Percentiles rank a stretch among this genome's conserved stretches.
Conservation (phyloP, 2,113 vertebrate genomes). For the Vidua macroura region DNA sequence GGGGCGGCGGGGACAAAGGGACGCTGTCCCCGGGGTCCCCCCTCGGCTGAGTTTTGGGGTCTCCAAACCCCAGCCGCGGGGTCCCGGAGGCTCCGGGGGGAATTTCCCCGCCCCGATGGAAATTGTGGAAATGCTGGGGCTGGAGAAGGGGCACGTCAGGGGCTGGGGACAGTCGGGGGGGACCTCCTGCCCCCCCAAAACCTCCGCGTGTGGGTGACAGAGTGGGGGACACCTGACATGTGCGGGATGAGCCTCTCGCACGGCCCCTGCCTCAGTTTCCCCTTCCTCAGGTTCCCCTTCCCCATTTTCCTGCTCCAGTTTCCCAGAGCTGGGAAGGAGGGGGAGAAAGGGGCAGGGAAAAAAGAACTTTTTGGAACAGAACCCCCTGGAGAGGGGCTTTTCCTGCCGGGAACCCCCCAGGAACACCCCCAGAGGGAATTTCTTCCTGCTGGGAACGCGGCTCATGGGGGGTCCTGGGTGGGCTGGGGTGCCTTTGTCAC, state of each 20-base stretch:
- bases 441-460: too few relatives aligned
- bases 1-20: slow-evolving; percentile 39
- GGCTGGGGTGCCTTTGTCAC: not conserved
- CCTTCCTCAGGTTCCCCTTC: not conserved
- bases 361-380: not conserved
- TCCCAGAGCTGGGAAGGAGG: not conserved
- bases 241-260: not conserved
- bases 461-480: not conserved
- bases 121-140: not conserved
- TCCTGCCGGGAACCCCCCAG: not conserved
- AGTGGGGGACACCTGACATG: fast-evolving
- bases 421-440: not conserved
- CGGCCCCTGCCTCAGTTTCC: not conserved
- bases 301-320: not conserved
- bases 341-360: not conserved
- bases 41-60: not conserved
- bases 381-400: not conserved
- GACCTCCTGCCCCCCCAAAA: not conserved
- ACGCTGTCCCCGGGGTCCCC: not conserved
- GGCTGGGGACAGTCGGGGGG: not conserved
- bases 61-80: not conserved
- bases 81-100: too few relatives aligned
- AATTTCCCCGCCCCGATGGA: not conserved
- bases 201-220: fast-evolving
- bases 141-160: not conserved